Evolutionary conservation across 2,888 invertebrate genomes (phyloP), one percentile per base, ranked within the genome.

Genomic region (Drosophila atroscutellata): DNA sequence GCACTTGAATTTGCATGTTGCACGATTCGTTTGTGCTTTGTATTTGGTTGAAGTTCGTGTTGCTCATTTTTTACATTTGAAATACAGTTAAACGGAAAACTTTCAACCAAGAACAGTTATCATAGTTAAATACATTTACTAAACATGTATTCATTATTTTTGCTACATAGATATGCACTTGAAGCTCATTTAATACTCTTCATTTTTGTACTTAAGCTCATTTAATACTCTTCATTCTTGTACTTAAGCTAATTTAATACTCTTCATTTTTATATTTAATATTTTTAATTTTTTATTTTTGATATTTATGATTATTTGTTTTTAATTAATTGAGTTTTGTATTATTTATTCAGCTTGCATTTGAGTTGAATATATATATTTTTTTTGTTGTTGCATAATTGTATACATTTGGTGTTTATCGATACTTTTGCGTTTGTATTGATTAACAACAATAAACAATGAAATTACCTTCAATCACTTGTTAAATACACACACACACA

Each of bases 401-500:
- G 37, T 32, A 39, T 39, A 15, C 11, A 26, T 34, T 54, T 30
- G 30, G 52, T 32, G 36, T 47, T 34, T 28, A 7, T 37, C 20
- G 13, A 55, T 15, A 15, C 37, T 54, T 26, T 30, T 56, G 56
- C 20, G 28, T n/a, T 32, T 47, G 30, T 49, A 59, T 78, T 65
- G 64, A 75, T 77, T 75, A 71, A 62, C 59, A 78, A 66, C 63
- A 76, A 67, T 61, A 72, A 73, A 77, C 77, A 77, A 78, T 76
- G 28, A 55, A 72, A 69, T 83, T 83, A 86, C 84, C 87, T 86
- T 86, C 72, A 74, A 86, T 84, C 84, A 84, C 83, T 86, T 77
- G 82, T 73, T 75, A 75, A 75, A 71, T 59, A 54, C 42, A 71
- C 61, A 67, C 63, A 67, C 63, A 61, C 70, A 75, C 61, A 68